phyloP scores from a whole-genome alignment of 2,797 vertebrate genomes.

The Galagoides demidoff region DNA sequence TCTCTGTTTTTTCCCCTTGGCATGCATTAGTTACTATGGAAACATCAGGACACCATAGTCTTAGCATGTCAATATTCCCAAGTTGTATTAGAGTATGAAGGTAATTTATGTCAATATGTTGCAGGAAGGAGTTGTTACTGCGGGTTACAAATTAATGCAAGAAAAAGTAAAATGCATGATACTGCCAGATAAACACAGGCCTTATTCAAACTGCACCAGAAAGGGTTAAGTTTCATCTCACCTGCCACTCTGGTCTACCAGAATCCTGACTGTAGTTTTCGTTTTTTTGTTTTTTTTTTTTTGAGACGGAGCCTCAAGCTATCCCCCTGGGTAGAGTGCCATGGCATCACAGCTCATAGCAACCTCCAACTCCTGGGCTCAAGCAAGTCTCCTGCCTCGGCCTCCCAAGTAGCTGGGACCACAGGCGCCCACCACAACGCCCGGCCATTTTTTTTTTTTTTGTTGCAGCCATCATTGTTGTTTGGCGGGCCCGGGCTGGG shows the following conservation, averaged over 20 bases:
- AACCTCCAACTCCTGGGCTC: too few species aligned
- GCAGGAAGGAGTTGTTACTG: conserved; percentile 12
- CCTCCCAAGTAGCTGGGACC: too few species aligned
- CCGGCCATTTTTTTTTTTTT: too few species aligned
- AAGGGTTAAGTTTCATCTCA: conserved; percentile 15
- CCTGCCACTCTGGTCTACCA: neutral
- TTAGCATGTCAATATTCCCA: conserved; percentile 62
- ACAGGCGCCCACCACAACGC: too few species aligned
- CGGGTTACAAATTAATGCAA: conserved; percentile 63
- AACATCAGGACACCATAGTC: conserved; percentile 69
- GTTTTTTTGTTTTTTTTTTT: too few species aligned
- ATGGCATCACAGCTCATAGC: too few species aligned
- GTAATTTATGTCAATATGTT: conserved; percentile 61
- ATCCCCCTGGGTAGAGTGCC: too few species aligned
- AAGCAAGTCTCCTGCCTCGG: too few species aligned
- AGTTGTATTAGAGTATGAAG: conserved; percentile 58
- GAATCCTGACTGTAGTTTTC: conserved; percentile 3
- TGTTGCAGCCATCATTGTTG: too few species aligned
- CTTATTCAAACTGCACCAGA: conserved; percentile 33
- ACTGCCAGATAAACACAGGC: neutral
- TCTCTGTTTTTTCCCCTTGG: conserved; percentile 45
- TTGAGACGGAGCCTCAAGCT: too few species aligned
- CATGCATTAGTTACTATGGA: conserved; percentile 81
- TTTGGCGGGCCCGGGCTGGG: too few species aligned
- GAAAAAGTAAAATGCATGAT: conserved; percentile 29